Conservation (phyloP, 1,140 invertebrate species). For the Aphelenchoides avenae region DNA sequence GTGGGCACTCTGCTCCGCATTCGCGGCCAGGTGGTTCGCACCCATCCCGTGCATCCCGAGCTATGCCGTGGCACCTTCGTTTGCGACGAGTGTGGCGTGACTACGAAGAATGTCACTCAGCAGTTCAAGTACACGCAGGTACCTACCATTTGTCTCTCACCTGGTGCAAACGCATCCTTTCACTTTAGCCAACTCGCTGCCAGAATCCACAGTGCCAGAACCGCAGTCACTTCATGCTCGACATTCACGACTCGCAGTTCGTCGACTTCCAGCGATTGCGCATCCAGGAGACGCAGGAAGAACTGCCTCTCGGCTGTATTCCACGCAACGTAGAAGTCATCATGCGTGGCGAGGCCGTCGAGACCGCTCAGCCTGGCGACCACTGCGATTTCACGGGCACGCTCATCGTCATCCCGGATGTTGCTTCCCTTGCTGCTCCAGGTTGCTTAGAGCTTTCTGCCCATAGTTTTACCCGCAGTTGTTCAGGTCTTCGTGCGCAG, state of each 20-base stretch:
- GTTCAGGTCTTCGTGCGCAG: constrained; percentile 61
- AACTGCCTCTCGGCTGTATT: constrained; percentile 90
- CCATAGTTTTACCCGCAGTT: constrained; percentile 12
- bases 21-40: constrained; percentile 93
- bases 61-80: constrained; percentile 84
- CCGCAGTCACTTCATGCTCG: constrained; percentile 78
- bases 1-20: constrained; percentile 90
- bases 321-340: constrained; percentile 91
- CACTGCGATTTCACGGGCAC: constrained; percentile 92
- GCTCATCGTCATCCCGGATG: constrained; percentile 93
- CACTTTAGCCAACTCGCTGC: constrained; percentile 81
- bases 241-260: constrained; percentile 88
- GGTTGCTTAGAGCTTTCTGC: not conserved
- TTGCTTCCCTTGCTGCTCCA: constrained; percentile 76
- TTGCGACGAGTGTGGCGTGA: constrained; percentile 90
- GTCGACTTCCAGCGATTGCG: constrained; percentile 98
- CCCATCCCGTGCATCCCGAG: constrained; percentile 92
- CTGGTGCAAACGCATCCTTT: constrained; percentile 5
- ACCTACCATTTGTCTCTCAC: constrained; percentile 28
- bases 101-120: constrained; percentile 90
- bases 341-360: constrained; percentile 89
- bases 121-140: constrained; percentile 84
- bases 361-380: constrained; percentile 84
- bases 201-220: constrained; percentile 91
- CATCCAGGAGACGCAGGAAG: constrained; percentile 95